Evolutionary conservation across 2,888 invertebrate species (phyloP).

Genomic region (Zhuqinia jingwanae): DNA sequence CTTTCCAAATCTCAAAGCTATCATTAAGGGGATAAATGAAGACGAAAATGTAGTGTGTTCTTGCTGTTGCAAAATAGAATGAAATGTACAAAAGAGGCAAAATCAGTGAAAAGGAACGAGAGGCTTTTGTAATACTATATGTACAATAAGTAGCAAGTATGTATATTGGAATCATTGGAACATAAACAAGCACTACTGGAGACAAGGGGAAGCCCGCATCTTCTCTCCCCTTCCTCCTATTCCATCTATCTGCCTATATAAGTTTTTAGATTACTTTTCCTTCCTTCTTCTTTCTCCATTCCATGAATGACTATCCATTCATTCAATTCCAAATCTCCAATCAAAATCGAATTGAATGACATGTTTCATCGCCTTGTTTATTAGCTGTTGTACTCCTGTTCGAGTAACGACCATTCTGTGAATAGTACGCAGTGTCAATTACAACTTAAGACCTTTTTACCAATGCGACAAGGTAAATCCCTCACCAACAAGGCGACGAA

Average conservation of each 20-base stretch:
- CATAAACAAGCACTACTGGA: slow-evolving; percentile 50
- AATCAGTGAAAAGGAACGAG: slow-evolving; percentile 9
- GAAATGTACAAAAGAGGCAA: slow-evolving; percentile 34
- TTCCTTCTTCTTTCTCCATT: not conserved
- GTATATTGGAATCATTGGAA: slow-evolving; percentile 21
- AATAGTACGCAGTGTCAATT: slow-evolving; percentile 51
- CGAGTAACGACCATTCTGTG: slow-evolving; percentile 20
- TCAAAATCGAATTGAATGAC: slow-evolving; percentile 71
- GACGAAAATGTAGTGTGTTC: slow-evolving; percentile 47
- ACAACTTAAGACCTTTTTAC: slow-evolving; percentile 64
- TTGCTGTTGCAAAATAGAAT: slow-evolving; percentile 14
- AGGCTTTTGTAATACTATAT: not conserved
- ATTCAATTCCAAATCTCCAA: slow-evolving; percentile 60
- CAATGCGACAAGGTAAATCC: slow-evolving; percentile 62
- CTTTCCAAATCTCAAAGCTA: slow-evolving; percentile 63
- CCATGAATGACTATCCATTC: slow-evolving; percentile 28
- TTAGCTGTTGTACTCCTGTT: slow-evolving; percentile 61
- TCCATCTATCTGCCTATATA: not conserved
- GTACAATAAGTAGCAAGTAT: not conserved
- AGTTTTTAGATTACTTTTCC: slow-evolving; percentile 9
- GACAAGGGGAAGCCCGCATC: slow-evolving; percentile 41
- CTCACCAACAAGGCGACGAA: not conserved
- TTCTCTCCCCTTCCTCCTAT: not conserved
- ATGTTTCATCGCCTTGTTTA: slow-evolving; percentile 70
- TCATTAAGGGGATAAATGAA: slow-evolving; percentile 67